Conservation (phyloP, 1,140 invertebrate genomes). For the Venustaconcha ellipsiformis region DNA sequence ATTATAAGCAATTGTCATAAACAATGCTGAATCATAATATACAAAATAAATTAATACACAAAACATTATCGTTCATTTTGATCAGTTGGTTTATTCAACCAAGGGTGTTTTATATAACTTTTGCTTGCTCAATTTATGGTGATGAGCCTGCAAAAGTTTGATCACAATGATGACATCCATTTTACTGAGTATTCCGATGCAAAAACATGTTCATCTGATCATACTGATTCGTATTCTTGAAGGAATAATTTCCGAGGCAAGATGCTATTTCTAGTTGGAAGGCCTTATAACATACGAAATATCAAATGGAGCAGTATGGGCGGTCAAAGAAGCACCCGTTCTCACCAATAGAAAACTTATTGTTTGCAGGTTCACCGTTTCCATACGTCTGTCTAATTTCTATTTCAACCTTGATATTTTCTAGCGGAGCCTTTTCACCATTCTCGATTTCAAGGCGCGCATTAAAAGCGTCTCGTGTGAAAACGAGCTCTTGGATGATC, state of each 20-base stretch:
- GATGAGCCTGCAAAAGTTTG: too few species aligned
- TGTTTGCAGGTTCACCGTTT: background rate
- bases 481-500: conserved; percentile 41
- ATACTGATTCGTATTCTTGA: too few species aligned
- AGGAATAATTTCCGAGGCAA: background rate
- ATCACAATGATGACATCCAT: too few species aligned
- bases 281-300: background rate
- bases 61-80: too few species aligned
- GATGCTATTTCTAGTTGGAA: background rate
- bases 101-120: too few species aligned
- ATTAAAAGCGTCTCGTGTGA: conserved; percentile 40
- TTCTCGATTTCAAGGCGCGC: conserved; percentile 44
- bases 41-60: too few species aligned
- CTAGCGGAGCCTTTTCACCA: conserved; percentile 26
- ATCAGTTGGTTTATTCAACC: too few species aligned
- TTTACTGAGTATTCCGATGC: too few species aligned
- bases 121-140: too few species aligned
- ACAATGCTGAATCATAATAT: too few species aligned
- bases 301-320: background rate
- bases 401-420: conserved; percentile 22
- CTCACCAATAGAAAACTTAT: conserved; percentile 42
- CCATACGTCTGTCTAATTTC: conserved; percentile 25
- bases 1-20: too few species aligned
- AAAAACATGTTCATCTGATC: too few species aligned
- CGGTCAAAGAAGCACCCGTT: background rate